phyloP scores from a whole-genome alignment of 2,113 vertebrate species.

The Larimichthys crocea region DNA sequence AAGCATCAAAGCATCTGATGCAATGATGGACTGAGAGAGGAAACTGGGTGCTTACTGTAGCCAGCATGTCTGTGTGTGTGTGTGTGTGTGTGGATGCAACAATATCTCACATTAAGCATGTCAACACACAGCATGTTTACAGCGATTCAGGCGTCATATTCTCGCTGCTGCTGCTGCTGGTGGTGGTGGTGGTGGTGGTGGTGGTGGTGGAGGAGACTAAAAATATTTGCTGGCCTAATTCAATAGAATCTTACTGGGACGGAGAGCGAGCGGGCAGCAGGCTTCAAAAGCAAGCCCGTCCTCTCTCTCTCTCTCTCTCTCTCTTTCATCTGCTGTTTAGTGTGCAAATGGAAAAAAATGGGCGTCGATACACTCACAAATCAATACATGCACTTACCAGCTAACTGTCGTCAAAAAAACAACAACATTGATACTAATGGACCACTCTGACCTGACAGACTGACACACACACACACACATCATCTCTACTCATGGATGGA shows the following conservation, averaged over 20 bases:
- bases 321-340: conserved; percentile 50
- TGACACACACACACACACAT: conserved; percentile 26
- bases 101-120: conserved; percentile 9
- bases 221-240: conserved; percentile 72
- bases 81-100: conserved; percentile 17
- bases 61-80: conserved; percentile 36
- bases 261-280: background rate
- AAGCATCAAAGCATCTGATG: conserved; percentile 72
- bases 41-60: conserved; percentile 67
- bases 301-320: background rate
- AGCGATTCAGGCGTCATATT: conserved; percentile 18
- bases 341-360: conserved; percentile 57
- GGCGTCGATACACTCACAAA: conserved; percentile 61
- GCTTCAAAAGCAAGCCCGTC: conserved; percentile 24
- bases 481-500: conserved; percentile 52
- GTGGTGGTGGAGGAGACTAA: conserved; percentile 28
- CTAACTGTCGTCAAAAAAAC: conserved; percentile 60
- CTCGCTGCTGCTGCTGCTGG: conserved; percentile 1
- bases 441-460: conserved; percentile 51
- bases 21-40: conserved; percentile 53
- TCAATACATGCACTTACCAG: conserved; percentile 79
- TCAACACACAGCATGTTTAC: conserved; percentile 42
- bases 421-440: conserved; percentile 78
- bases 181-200: too few relatives aligned
- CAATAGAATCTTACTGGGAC: conserved; percentile 43